A percentile compares a stretch with the other conserved stretches of the same genome.
These are phyloP conservation scores for Nemurella pictetii DNA, from an alignment of 2,888 invertebrate genomes.

Conservation along the genomic window DNA sequence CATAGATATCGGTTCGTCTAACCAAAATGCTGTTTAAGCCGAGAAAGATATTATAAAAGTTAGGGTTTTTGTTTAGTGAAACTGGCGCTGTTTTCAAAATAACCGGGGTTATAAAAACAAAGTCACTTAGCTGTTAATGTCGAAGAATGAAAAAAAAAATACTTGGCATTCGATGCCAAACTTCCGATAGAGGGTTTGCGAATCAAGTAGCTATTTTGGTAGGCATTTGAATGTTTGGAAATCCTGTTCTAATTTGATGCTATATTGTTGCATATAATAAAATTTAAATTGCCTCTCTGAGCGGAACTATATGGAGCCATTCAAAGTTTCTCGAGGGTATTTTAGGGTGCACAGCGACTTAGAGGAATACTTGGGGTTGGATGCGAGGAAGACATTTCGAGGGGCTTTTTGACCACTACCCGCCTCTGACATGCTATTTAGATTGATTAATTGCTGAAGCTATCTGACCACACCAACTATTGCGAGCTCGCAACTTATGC, in stretches of 20 bases:
- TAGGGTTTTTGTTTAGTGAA: too few species aligned
- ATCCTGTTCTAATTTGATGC: too few species aligned
- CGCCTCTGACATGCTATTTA: slow-evolving; percentile 16
- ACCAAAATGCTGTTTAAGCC: too few species aligned
- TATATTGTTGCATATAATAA: background rate
- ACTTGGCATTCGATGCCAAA: too few species aligned
- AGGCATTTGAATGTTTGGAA: too few species aligned
- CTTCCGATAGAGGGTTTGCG: too few species aligned
- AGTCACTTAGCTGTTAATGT: too few species aligned
- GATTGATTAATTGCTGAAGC: slow-evolving; percentile 17
- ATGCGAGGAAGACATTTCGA: background rate
- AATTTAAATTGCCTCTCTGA: background rate
- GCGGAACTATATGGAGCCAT: background rate
- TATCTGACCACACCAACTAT: slow-evolving; percentile 11
- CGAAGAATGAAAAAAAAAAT: too few species aligned
- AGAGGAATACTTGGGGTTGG: background rate
- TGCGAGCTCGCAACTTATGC: background rate
- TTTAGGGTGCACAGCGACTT: background rate
- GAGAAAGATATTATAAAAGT: too few species aligned
- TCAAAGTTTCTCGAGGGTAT: background rate
- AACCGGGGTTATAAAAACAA: too few species aligned
- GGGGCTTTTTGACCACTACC: slow-evolving; percentile 19
- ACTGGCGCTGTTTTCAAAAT: too few species aligned
- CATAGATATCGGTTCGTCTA: background rate
- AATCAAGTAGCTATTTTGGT: too few species aligned